Percentiles rank a stretch among this genome's conserved stretches.
phyloP scores from a whole-genome alignment of 2,888 invertebrate genomes.

The Hyposoter didymator region DNA sequence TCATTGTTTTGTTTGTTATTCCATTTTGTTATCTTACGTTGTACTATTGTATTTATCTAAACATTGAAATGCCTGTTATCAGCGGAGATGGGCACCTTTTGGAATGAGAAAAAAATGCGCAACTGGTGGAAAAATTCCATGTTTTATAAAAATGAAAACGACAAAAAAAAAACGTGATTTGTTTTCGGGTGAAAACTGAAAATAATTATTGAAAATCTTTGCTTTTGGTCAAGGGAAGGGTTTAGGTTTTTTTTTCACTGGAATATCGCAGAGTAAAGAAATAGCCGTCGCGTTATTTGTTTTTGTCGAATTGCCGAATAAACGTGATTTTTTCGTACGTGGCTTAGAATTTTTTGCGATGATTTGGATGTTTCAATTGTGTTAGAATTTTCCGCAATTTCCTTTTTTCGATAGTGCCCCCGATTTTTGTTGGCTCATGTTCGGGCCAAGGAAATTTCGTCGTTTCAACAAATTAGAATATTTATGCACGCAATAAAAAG shows the following conservation, averaged over 20 bases:
- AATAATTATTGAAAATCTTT: conserved; percentile 43
- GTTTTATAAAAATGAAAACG: not conserved
- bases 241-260: conserved; percentile 54
- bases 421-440: not conserved
- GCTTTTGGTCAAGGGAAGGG: not conserved
- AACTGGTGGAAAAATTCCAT: not conserved
- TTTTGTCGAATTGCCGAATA: not conserved
- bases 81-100: conserved; percentile 26
- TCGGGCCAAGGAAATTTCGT: not conserved
- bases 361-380: not conserved
- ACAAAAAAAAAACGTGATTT: not conserved
- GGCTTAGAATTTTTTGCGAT: not conserved
- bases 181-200: not conserved
- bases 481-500: not conserved
- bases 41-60: conserved; percentile 63
- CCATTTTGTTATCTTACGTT: conserved; percentile 39
- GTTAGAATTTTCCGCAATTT: not conserved
- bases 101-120: not conserved
- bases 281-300: conserved; percentile 75
- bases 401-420: not conserved
- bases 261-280: conserved; percentile 69
- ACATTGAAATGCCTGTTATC: conserved; percentile 60
- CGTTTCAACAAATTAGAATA: too few species aligned
- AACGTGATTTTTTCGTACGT: not conserved
- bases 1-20: conserved; percentile 12